These are phyloP conservation scores for Halisarca cf. caerulea DNA, from an alignment of 37 sponge, comb jelly and placozoan species.

Conservation along the genomic window DNA sequence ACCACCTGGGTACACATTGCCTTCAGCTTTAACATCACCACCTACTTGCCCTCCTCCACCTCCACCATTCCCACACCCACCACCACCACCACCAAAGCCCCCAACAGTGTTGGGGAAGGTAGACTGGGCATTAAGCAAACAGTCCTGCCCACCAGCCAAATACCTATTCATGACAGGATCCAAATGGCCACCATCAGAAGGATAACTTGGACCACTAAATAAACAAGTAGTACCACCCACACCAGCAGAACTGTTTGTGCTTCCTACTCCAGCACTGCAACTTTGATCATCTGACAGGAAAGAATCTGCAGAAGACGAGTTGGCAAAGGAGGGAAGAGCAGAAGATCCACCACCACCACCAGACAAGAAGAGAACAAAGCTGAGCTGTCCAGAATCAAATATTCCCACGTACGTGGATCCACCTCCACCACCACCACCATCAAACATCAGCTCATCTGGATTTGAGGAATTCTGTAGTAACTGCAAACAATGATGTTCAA, in stretches of 20 bases:
- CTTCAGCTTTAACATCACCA: neutral
- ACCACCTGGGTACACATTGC: neutral
- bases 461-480: neutral
- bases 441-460: neutral
- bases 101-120: conserved; percentile 6
- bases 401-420: conserved; percentile 42
- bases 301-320: neutral
- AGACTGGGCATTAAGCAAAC: neutral
- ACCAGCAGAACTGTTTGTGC: neutral
- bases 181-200: neutral
- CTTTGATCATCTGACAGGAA: neutral
- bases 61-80: conserved; percentile 22
- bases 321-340: neutral
- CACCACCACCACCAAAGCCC: conserved; percentile 18
- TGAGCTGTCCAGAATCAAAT: neutral
- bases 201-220: neutral
- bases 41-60: neutral
- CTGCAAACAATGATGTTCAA: neutral
- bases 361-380: conserved; percentile 7
- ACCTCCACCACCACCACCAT: conserved; percentile 65
- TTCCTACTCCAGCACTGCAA: neutral
- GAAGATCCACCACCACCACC: conserved; percentile 57
- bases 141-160: neutral
- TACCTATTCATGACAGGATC: neutral
- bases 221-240: neutral